phyloP scores from a whole-genome alignment of 2,113 vertebrate species.

The Colossoma macropomum region DNA sequence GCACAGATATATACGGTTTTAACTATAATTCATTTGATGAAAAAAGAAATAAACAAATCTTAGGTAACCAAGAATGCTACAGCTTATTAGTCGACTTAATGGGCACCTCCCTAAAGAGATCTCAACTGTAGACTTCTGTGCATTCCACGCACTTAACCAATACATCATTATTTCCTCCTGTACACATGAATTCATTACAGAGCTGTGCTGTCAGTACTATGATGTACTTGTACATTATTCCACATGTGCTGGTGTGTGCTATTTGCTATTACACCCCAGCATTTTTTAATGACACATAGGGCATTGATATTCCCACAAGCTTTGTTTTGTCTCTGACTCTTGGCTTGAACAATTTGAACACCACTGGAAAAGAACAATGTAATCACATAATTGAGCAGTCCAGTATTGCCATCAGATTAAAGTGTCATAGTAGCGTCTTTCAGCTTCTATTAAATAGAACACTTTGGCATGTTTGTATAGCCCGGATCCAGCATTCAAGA shows the following conservation, averaged over 20 bases:
- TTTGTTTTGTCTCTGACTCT: background rate
- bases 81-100: too few species aligned
- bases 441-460: constrained; percentile 8
- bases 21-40: background rate
- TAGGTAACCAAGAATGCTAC: too few species aligned
- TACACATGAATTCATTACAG: background rate
- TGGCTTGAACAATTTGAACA: background rate
- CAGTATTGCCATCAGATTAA: background rate
- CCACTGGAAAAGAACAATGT: background rate
- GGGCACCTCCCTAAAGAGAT: too few species aligned
- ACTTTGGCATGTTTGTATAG: background rate
- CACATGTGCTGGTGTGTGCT: background rate
- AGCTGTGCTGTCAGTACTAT: background rate
- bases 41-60: background rate
- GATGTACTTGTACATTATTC: background rate
- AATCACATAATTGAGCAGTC: background rate
- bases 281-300: background rate
- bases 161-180: background rate
- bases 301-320: background rate
- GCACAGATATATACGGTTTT: too few species aligned
- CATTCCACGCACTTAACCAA: too few species aligned
- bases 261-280: background rate
- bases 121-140: too few species aligned
- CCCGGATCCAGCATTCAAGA: background rate
- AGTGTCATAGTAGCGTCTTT: background rate